Evolutionary conservation across 2,113 vertebrate genomes (phyloP), one percentile per base, ranked within the genome.

Genomic region (Saguinus imperator): DNA sequence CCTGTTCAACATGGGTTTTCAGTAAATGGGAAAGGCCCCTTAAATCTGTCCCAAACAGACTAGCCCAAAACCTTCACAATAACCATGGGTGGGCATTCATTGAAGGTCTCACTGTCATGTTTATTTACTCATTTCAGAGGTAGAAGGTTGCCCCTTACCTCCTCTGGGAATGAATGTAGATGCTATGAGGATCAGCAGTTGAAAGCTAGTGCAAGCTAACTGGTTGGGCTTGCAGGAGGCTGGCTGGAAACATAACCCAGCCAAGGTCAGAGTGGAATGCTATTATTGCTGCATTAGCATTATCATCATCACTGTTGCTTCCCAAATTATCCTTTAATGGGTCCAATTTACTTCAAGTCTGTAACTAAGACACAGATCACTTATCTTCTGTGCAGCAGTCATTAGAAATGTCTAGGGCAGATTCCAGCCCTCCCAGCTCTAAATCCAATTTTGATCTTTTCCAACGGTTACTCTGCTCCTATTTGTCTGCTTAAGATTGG

Each of bases 61-160:
- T 64, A 73, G 27, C 84, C 50, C 72, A 35, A 57, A 77, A 61
- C 58, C 87, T 66, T 87, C 45, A 43, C 50, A 35, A n/a, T 37
- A 79, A 83, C 76, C 93, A 52, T 70, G 94, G 96, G 94, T 95
- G 96, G 97, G 96, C 96, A 94, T 92, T 91, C 43, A 32, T 10
- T 8, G 58, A 86, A 83, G 76, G 73, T 52, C 48, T 94, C 48
- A 52, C 68, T 94, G 82, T 91, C 90, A 79, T n/a, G 87, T 92
- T 91, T 96, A 94, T 97, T 97, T 96, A 95, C 50, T 86, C n/a
- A 70, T 45, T 94, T 94, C 81, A 55, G 93, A 95, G 87, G 84
- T 64, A 91, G 92, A 80, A 87, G 89, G 58, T 61, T 89, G 91
- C 79, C 58, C 29, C 18, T 79, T 40, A 64, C 40, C 58, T 89